Evolutionary conservation across 2,797 vertebrate species (phyloP).

Genomic region (Tangara arthus): DNA sequence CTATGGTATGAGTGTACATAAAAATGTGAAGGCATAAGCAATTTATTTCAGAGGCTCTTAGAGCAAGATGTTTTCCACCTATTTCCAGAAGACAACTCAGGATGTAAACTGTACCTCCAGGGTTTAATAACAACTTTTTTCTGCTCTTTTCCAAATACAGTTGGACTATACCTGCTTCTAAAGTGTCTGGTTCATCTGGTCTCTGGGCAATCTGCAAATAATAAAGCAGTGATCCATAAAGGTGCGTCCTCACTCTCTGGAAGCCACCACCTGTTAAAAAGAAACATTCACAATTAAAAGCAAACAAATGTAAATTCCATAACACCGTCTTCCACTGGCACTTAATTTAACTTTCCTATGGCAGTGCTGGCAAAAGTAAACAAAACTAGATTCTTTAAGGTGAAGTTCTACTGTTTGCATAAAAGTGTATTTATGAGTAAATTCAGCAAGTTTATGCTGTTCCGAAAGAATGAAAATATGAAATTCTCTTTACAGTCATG

Average conservation of each 20-base stretch:
- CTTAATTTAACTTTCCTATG: neutral
- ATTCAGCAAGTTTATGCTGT: neutral
- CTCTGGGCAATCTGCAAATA: slow-evolving; percentile 97
- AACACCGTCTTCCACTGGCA: neutral
- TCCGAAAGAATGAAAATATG: neutral
- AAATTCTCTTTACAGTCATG: neutral
- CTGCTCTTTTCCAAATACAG: neutral
- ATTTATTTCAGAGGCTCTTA: neutral
- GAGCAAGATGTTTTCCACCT: neutral
- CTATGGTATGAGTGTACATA: neutral
- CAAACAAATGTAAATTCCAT: neutral
- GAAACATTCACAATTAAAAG: neutral
- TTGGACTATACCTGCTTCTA: slow-evolving; percentile 85
- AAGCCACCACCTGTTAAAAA: slow-evolving; percentile 88
- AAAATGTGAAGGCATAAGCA: neutral
- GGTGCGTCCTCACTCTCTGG: slow-evolving; percentile 92
- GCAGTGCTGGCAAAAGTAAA: neutral
- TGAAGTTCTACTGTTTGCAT: neutral
- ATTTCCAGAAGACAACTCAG: neutral
- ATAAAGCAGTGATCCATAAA: slow-evolving; percentile 94
- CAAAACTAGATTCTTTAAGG: neutral
- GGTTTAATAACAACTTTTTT: neutral
- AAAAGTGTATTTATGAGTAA: neutral
- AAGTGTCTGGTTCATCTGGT: slow-evolving; percentile 94
- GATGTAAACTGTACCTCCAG: neutral